Evolutionary conservation across 2,797 vertebrate genomes (phyloP).

Genomic region (Phataginus tricuspis): DNA sequence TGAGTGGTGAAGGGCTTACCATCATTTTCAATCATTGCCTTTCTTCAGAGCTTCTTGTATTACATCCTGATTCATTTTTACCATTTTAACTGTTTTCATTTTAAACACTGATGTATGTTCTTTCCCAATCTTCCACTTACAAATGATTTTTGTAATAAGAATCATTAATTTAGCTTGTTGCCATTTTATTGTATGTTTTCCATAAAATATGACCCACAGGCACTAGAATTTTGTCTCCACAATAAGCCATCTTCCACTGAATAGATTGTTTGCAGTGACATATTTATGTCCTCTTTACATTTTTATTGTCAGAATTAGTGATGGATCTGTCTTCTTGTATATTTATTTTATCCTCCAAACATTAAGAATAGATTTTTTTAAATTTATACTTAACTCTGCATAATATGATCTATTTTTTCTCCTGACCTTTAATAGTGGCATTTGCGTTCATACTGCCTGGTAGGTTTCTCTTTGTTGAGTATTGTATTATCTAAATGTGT

Average conservation of each 20-base stretch:
- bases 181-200: not conserved
- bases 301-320: conserved; percentile 41
- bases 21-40: not conserved
- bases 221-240: not conserved
- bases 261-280: conserved; percentile 6
- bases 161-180: conserved; percentile 1
- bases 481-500: not conserved
- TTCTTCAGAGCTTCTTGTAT: not conserved
- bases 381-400: not conserved
- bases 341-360: conserved; percentile 34
- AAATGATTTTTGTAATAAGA: conserved; percentile 21
- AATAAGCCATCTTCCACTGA: not conserved
- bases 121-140: not conserved
- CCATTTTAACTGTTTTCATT: not conserved
- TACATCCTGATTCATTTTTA: not conserved
- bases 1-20: not conserved
- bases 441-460: not conserved
- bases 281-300: conserved; percentile 46
- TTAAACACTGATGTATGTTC: not conserved
- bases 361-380: conserved; percentile 5
- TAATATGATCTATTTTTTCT: not conserved
- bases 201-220: not conserved
- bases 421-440: not conserved
- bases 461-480: not conserved
- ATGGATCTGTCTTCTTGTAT: conserved; percentile 25